Base-by-base conservation (phyloP, 2,113 vertebrate species). In the Acinonyx jubatus region DNA sequence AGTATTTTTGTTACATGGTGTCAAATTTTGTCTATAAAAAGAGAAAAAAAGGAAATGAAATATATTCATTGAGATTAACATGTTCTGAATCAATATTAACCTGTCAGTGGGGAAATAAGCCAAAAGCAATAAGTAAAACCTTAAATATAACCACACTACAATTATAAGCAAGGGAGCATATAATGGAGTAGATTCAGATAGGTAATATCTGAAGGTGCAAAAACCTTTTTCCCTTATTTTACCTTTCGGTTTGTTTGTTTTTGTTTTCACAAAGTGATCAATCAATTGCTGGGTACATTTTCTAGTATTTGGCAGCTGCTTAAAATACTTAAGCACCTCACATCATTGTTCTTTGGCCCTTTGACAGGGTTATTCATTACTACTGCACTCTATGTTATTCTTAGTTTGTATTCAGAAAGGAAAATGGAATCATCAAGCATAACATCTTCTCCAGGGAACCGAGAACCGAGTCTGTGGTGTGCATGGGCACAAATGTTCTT, bases 51-150 rank as follows among this genome's bases (percentile, higher is more conserved):
- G 15, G 3, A 79, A 94, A 91, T 33, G 8, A 96, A 84, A 85
- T 61, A 23, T 13, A 80, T 31, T 84, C 27, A 80, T 18, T 94
- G 52, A 82, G 38, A 89, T 85, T 45, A 65, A 36, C 9, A 71
- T 73, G 65, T 69, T 10, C 69, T 89, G 85, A 95, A 66, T 93
- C 36, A 97, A 33, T 95, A 78, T 25, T 81, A 74, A 80, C 23
- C 50, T 96, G 21, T 82, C 27, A 91, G 36, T 71, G 66, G 63
- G 63, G 83, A 93, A 73, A 36, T 41, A 52, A 80, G 55, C 74
- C 7, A 21, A 76, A 94, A 88, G 82, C 52, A 92, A 69, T 74
- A 82, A 86, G 4, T 63, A 65, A 96, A 87, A 66, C 11, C n/a
- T 50, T 79, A 68, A 81, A 89, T 65, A 50, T 29, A 73, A 61